Evolutionary conservation across 2,888 invertebrate species (phyloP), one percentile per base, ranked within the genome.

Genomic region (Drosophila limbata): DNA sequence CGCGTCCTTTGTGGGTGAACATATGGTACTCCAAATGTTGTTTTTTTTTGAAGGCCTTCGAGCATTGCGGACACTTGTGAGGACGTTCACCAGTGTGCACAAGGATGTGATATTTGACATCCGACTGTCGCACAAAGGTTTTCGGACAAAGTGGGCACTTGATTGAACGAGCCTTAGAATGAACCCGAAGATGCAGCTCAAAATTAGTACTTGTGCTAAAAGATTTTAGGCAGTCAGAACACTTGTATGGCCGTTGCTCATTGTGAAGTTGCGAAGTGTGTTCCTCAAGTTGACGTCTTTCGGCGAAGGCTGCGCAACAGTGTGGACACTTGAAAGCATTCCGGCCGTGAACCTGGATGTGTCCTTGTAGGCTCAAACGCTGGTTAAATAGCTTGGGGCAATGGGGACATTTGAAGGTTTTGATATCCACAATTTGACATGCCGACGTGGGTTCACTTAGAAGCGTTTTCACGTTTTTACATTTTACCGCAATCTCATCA

Each of bases 381-480:
- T 37, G 28, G 0, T 50, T 53, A 37, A 77, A 80, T 0, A 50
- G 31, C 31, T 73, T 77, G 8, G 77, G 57, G 42, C 81, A 78
- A 9, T 77, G 59, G 1, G 45, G 40, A 11, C 81, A 78, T 17
- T 77, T 66, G 11, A 51, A 77, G 8, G 31, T 55, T 3, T 63
- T 57, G n/a, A 60, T 56, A 11, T 55, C 6, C 19, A 6, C 13
- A 50, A 19, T 1, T 11, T 10, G 0, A 17, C 11, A 11, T 33
- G 8, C 1, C n/a, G 6, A 1, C n/a, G 9, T 2, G 2, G 37
- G 2, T 13, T 10, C 15, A 15, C 17, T 50, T 3, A 17, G n/a
- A 4, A 53, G 33, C 2, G 11, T 25, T 25, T 25, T 25, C 25
- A 25, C 5, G 25, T 25, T 25, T 25, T 25, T 6, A 25, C 25